These are phyloP conservation scores for Sebastes kiyomatsui DNA, from an alignment of 2,797 vertebrate species.

Conservation along the genomic window DNA sequence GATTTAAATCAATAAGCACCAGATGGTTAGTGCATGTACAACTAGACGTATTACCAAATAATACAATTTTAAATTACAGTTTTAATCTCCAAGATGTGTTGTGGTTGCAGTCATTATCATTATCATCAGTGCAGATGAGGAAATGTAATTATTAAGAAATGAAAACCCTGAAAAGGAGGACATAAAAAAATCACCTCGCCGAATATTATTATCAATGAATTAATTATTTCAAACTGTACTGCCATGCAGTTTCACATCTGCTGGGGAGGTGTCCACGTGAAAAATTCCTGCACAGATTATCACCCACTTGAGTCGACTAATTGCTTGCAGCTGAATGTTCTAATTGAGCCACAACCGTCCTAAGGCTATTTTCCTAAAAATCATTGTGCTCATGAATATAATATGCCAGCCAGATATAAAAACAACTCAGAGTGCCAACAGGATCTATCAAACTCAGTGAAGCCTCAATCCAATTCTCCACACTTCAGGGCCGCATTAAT, in stretches of 20 bases:
- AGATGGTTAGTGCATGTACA: constrained; percentile 27
- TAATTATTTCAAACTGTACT: constrained; percentile 79
- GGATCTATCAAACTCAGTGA: constrained; percentile 79
- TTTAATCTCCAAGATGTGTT: constrained; percentile 31
- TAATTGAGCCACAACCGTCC: constrained; percentile 88
- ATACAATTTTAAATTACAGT: constrained; percentile 27
- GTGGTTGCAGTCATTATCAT: constrained; percentile 30
- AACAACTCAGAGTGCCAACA: constrained; percentile 74
- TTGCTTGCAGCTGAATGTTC: constrained; percentile 86
- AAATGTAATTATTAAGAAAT: constrained; percentile 54
- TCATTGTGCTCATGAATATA: constrained; percentile 83
- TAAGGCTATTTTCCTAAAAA: constrained; percentile 84
- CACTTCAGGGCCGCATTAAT: constrained; percentile 71
- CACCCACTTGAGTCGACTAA: constrained; percentile 86
- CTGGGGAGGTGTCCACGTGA: constrained; percentile 80
- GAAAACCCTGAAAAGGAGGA: constrained; percentile 34
- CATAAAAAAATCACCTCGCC: constrained; percentile 30
- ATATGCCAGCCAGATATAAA: constrained; percentile 81
- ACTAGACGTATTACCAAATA: constrained; percentile 18
- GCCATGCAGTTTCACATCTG: constrained; percentile 82
- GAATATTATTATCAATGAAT: constrained; percentile 78
- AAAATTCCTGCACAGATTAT: constrained; percentile 84
- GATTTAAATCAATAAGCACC: constrained; percentile 39
- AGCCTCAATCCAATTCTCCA: constrained; percentile 74
- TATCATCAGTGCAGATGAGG: constrained; percentile 47